Conservation (phyloP, 2,797 vertebrate species). For the Macropus fuliginosus region DNA sequence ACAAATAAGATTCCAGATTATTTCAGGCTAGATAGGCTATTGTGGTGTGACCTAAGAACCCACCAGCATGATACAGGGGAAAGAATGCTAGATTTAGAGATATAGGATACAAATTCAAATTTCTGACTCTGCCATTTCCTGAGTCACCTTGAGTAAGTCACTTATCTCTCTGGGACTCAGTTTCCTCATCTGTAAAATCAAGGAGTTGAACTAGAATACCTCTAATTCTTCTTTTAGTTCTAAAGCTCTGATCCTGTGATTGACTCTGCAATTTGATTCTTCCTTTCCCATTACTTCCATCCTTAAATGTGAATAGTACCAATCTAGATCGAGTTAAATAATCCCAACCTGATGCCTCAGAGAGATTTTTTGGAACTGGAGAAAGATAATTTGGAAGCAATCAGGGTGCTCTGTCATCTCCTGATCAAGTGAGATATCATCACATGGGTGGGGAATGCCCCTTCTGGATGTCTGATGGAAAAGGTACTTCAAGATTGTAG, state of each 20-base stretch:
- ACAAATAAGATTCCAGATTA: not conserved
- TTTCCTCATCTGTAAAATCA: not conserved
- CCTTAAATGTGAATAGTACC: not conserved
- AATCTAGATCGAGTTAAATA: not conserved
- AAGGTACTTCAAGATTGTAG: not conserved
- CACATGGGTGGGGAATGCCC: not conserved
- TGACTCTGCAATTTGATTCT: not conserved
- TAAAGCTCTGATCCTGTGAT: not conserved
- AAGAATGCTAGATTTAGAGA: not conserved
- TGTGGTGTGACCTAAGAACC: not conserved
- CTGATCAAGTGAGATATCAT: not conserved
- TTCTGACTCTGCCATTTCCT: not conserved
- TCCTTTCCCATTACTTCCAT: not conserved
- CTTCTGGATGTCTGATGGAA: not conserved
- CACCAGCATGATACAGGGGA: not conserved
- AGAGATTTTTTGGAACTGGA: not conserved
- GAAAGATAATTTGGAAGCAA: not conserved
- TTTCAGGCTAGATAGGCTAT: not conserved
- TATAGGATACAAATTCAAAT: not conserved
- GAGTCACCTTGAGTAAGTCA: not conserved
- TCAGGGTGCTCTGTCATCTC: not conserved
- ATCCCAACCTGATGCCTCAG: not conserved
- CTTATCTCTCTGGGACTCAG: not conserved
- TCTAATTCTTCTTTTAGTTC: not conserved
- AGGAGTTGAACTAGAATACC: not conserved